Conservation (phyloP, 2,888 invertebrate species). For the Drosophila gaucha region DNA sequence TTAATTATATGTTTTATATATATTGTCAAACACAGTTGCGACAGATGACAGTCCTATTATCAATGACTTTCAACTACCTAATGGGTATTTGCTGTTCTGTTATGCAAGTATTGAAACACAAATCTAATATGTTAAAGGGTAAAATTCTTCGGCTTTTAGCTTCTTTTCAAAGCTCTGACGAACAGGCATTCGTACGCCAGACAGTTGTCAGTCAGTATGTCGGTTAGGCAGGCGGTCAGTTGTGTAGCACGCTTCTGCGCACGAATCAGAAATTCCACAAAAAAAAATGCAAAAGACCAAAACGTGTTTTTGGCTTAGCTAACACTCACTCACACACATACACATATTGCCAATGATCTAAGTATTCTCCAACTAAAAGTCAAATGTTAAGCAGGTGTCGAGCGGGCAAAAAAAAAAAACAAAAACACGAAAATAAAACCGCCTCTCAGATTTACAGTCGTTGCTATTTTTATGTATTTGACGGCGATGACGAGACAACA, state of each 20-base stretch:
- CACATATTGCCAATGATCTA: constrained; percentile 17
- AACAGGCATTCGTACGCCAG: constrained; percentile 8
- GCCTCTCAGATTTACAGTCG: constrained; percentile 36
- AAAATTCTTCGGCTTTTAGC: not conserved
- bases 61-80: too few relatives aligned
- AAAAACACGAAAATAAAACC: constrained; percentile 30
- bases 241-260: constrained; percentile 35
- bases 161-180: constrained; percentile 9
- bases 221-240: constrained; percentile 15
- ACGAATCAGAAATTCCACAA: constrained; percentile 42
- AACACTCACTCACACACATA: not conserved
- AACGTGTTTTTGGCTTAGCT: constrained; percentile 52
- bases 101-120: not conserved
- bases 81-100: not conserved
- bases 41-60: too few relatives aligned
- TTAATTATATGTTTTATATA: too few relatives aligned
- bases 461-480: constrained; percentile 62
- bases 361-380: constrained; percentile 40
- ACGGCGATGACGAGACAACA: constrained; percentile 29
- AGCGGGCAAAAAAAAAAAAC: constrained; percentile 9
- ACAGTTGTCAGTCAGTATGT: too few relatives aligned
- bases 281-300: constrained; percentile 38
- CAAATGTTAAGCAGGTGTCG: constrained; percentile 37
- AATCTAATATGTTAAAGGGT: too few relatives aligned
- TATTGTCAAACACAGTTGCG: too few relatives aligned